phyloP scores from a whole-genome alignment of 2,888 invertebrate species.

The Orthonychiurus folsomi region DNA sequence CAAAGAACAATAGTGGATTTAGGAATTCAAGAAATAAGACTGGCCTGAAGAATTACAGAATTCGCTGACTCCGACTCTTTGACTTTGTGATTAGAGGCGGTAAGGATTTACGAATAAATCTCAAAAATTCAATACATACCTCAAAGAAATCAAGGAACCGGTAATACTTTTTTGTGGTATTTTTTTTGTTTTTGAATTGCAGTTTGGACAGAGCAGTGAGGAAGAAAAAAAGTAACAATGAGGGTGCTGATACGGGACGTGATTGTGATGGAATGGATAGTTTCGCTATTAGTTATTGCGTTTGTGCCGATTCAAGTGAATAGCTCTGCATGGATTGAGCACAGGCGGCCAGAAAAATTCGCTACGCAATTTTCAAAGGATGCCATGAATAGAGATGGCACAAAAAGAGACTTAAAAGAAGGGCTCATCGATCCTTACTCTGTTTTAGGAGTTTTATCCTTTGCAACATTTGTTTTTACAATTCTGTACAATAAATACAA shows the following conservation, averaged over 20 bases:
- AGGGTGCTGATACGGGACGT: not conserved
- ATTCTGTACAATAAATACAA: conserved; percentile 30
- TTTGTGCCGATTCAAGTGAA: not conserved
- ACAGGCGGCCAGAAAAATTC: not conserved
- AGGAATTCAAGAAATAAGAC: too few relatives aligned
- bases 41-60: too few relatives aligned
- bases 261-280: not conserved
- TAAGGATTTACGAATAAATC: too few relatives aligned
- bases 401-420: not conserved
- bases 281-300: not conserved
- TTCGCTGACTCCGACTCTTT: too few relatives aligned
- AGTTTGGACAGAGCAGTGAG: not conserved
- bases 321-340: not conserved
- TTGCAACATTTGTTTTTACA: conserved; percentile 35
- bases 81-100: too few relatives aligned
- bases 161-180: not conserved
- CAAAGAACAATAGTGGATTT: not conserved
- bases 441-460: conserved; percentile 35
- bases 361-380: not conserved
- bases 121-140: not conserved
- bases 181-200: not conserved
- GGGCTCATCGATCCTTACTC: conserved; percentile 35
- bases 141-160: not conserved
- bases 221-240: not conserved
- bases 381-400: not conserved